Conservation (phyloP, 2,797 vertebrate genomes). For the Sebastolobus alascanus region DNA sequence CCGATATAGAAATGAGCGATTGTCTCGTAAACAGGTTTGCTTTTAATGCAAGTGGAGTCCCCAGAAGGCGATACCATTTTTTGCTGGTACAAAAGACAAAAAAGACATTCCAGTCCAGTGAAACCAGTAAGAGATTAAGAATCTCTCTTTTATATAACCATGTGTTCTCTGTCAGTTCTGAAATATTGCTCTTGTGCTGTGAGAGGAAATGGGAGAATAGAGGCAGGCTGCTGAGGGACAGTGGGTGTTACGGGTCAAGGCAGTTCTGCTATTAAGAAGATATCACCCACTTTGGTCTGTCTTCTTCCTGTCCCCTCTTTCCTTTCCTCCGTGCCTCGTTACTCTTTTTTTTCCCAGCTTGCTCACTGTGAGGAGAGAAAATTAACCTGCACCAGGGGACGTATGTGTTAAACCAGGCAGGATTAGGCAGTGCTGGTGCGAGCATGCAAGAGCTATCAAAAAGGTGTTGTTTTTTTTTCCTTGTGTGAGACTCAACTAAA, state of each 20-base stretch:
- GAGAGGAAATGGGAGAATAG: slow-evolving; percentile 37
- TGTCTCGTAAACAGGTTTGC: slow-evolving; percentile 28
- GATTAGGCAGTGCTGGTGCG: slow-evolving; percentile 49
- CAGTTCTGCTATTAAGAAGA: slow-evolving; percentile 58
- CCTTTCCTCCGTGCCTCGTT: slow-evolving; percentile 12
- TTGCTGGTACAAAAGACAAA: slow-evolving; percentile 23
- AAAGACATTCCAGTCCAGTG: slow-evolving; percentile 24
- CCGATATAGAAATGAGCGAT: neutral
- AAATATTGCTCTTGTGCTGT: slow-evolving; percentile 36
- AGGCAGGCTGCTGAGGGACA: slow-evolving; percentile 34
- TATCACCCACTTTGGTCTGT: slow-evolving; percentile 48
- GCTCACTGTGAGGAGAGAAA: slow-evolving; percentile 52
- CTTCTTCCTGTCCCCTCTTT: neutral
- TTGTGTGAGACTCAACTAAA: neutral
- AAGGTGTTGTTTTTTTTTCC: slow-evolving; percentile 13
- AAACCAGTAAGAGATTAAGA: slow-evolving; percentile 47
- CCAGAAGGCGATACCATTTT: slow-evolving; percentile 17
- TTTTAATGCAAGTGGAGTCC: slow-evolving; percentile 32
- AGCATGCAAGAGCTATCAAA: slow-evolving; percentile 31
- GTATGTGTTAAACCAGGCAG: slow-evolving; percentile 42
- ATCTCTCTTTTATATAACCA: slow-evolving; percentile 46
- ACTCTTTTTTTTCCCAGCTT: neutral
- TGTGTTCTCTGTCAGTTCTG: slow-evolving; percentile 25
- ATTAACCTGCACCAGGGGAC: slow-evolving; percentile 61
- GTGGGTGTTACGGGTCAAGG: slow-evolving; percentile 63